Evolutionary conservation across 2,113 vertebrate genomes (phyloP).

Genomic region (Labrus mixtus): DNA sequence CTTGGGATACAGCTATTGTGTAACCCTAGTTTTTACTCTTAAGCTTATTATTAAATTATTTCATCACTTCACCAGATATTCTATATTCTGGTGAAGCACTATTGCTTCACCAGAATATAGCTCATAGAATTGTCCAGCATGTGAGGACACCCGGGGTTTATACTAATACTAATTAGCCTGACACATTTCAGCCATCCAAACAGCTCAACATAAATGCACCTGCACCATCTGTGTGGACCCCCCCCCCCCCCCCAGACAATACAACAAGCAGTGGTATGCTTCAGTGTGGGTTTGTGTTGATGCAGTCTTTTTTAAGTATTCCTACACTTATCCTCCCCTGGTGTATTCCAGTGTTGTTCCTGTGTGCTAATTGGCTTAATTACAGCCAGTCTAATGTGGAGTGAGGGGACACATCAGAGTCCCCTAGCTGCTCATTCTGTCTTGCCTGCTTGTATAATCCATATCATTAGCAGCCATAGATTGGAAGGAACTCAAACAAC

Average conservation of each 20-base stretch:
- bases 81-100: no score
- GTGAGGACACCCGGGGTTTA: background rate
- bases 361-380: constrained; percentile 69
- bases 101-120: background rate
- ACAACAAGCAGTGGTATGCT: constrained; percentile 17
- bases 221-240: constrained; percentile 57
- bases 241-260: constrained; percentile 45
- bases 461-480: constrained; percentile 5
- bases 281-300: constrained; percentile 42
- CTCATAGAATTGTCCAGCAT: background rate
- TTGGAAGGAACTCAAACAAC: constrained; percentile 4
- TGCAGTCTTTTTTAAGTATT: constrained; percentile 51
- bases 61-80: no score
- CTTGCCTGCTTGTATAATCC: constrained; percentile 13
- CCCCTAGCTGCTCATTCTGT: constrained; percentile 36
- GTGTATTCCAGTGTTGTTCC: constrained; percentile 45
- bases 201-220: constrained; percentile 34
- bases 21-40: no score
- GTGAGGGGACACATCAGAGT: constrained; percentile 30
- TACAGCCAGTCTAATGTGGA: constrained; percentile 48
- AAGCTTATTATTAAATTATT: no score
- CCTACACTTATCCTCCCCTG: constrained; percentile 30
- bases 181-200: constrained; percentile 40
- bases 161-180: constrained; percentile 49
- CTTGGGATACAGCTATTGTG: no score